These are phyloP conservation scores for Siphonodentalium dalli DNA, from an alignment of 2,888 invertebrate genomes.

Conservation along the genomic window DNA sequence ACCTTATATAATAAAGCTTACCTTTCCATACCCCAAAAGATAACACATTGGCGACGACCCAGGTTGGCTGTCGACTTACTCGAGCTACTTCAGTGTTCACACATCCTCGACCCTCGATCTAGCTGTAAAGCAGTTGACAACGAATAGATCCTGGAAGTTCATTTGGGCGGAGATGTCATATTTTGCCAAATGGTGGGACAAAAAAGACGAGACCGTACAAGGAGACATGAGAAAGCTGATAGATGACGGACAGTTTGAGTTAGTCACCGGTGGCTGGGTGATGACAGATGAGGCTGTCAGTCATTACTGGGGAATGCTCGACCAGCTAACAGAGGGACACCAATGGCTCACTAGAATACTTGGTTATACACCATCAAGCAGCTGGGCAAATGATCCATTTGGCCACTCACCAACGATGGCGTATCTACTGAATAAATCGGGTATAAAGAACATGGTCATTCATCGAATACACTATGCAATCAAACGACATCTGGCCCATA, in stretches of 20 bases:
- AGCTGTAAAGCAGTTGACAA: constrained; percentile 82
- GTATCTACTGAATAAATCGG: constrained; percentile 83
- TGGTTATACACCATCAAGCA: constrained; percentile 67
- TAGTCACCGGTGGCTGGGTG: constrained; percentile 98
- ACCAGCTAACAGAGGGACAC: constrained; percentile 93
- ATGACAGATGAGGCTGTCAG: constrained; percentile 98
- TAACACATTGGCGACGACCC: too few species aligned
- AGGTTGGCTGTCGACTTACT: constrained; percentile 95
- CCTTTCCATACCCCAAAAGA: too few species aligned
- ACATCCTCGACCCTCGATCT: constrained; percentile 89
- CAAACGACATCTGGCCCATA: constrained; percentile 85
- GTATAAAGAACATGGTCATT: constrained; percentile 83
- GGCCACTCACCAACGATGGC: constrained; percentile 95
- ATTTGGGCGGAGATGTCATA: constrained; percentile 98
- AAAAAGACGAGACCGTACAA: too few species aligned
- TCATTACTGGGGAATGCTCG: constrained; percentile 87
- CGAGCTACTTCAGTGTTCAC: constrained; percentile 86
- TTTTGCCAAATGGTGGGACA: constrained; percentile 93
- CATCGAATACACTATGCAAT: constrained; percentile 88
- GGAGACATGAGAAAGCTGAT: constrained; percentile 73
- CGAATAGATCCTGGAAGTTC: constrained; percentile 83
- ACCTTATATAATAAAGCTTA: too few species aligned
- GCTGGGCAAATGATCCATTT: constrained; percentile 96
- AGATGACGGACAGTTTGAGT: constrained; percentile 85
- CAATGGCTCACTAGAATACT: constrained; percentile 82